Percentiles rank a stretch among this genome's conserved stretches.
Conservation (phyloP, 1,140 invertebrate genomes). For the Diabrotica virgifera region DNA sequence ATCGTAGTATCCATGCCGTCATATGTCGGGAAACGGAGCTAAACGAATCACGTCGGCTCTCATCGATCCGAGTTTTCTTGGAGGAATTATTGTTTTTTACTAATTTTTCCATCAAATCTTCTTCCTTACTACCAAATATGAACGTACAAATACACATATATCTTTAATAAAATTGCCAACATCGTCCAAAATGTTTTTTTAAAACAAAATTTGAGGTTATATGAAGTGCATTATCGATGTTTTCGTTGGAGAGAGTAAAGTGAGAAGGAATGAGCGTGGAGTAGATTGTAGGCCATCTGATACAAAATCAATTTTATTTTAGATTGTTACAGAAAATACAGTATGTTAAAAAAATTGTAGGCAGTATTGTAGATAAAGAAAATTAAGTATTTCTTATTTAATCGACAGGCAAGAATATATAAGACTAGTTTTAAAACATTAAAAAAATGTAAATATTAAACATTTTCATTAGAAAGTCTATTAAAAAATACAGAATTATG, state of each 20-base stretch:
- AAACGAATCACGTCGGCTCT: background rate
- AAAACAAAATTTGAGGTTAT: background rate
- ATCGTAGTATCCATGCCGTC: slow-evolving; percentile 12
- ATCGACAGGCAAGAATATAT: too few relatives aligned
- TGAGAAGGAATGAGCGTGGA: background rate
- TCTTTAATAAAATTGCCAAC: too few relatives aligned
- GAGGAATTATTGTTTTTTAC: background rate
- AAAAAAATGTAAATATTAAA: too few relatives aligned
- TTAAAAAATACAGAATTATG: too few relatives aligned
- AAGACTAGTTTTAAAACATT: too few relatives aligned
- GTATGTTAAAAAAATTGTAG: background rate
- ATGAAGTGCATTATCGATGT: slow-evolving; percentile 2
- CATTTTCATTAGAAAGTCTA: too few relatives aligned
- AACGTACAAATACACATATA: too few relatives aligned
- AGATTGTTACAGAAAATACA: background rate
- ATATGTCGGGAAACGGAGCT: slow-evolving; percentile 9
- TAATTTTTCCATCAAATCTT: too few relatives aligned
- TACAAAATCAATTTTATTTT: slow-evolving; percentile 3
- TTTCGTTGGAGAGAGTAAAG: slow-evolving; percentile 2
- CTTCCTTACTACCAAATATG: too few relatives aligned
- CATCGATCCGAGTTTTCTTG: slow-evolving; percentile 6
- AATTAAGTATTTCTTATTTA: too few relatives aligned
- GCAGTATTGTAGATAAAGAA: too few relatives aligned
- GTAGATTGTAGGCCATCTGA: slow-evolving; percentile 1
- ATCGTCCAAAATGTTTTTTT: too few relatives aligned